Evolutionary conservation across 2,888 invertebrate species (phyloP).

Genomic region (Thysanoteuthis rhombus): DNA sequence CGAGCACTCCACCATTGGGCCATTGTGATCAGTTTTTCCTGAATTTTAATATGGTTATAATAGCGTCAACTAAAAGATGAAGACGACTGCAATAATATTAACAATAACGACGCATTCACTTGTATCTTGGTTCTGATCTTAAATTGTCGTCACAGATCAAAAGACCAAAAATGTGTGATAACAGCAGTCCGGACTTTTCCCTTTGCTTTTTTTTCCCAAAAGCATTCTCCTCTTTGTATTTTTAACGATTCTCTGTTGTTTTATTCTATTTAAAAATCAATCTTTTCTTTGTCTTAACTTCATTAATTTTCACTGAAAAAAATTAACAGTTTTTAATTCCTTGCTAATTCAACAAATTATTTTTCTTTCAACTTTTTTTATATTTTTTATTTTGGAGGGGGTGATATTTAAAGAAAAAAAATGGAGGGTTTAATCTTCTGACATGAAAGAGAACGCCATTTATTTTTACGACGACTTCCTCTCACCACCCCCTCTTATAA

Average conservation of each 20-base stretch:
- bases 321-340: not conserved
- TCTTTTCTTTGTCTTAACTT: not conserved
- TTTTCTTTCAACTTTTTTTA: not conserved
- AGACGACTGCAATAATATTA: not conserved
- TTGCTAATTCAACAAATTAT: not conserved
- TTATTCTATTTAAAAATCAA: not conserved
- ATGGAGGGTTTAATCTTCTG: too few relatives aligned
- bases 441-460: not conserved
- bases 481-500: not conserved
- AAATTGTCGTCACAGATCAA: not conserved
- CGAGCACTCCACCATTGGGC: too few relatives aligned
- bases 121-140: not conserved
- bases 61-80: too few relatives aligned
- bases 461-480: too few relatives aligned
- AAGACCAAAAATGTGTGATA: not conserved
- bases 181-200: not conserved
- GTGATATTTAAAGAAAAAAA: not conserved
- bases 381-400: not conserved
- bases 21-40: too few relatives aligned
- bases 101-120: not conserved
- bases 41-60: too few relatives aligned
- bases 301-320: not conserved
- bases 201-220: not conserved
- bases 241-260: not conserved
- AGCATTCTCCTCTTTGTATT: too few relatives aligned